These are phyloP conservation scores for Fukomys damarensis DNA, from an alignment of 2,113 vertebrate species.

Conservation along the genomic window DNA sequence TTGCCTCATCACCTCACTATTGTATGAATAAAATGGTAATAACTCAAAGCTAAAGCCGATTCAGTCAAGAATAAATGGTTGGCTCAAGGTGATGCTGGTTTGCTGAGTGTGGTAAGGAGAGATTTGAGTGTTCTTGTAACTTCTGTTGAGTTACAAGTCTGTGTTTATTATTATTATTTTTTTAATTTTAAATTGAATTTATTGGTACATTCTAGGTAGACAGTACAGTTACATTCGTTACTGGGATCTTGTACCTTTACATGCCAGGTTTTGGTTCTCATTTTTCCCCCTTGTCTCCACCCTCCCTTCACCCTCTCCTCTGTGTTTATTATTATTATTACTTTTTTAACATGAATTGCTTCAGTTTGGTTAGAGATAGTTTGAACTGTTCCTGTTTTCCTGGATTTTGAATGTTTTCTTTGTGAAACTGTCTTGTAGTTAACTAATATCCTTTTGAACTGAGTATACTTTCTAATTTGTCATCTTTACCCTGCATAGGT, in stretches of 20 bases:
- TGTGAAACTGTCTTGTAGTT: not conserved
- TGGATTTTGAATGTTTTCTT: not conserved
- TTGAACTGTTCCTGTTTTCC: not conserved
- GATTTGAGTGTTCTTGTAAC: not conserved
- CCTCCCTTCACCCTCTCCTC: too few species aligned
- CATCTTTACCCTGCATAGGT: not conserved
- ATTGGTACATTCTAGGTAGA: too few species aligned
- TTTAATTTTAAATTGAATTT: too few species aligned
- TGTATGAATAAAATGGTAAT: conserved; percentile 16
- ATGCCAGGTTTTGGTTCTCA: too few species aligned
- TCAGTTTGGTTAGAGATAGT: not conserved
- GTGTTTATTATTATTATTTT: too few species aligned
- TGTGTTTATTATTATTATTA: not conserved
- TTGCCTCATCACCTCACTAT: not conserved
- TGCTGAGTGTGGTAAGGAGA: conserved; percentile 4
- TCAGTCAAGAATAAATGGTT: conserved; percentile 51
- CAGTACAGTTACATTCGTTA: too few species aligned
- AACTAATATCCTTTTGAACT: conserved; percentile 31
- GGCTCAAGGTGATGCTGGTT: not conserved
- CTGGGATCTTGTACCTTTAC: too few species aligned
- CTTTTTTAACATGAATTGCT: not conserved
- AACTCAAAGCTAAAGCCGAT: conserved; percentile 47
- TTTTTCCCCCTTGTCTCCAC: too few species aligned
- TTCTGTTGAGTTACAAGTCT: not conserved
- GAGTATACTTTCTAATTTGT: conserved; percentile 23